Evolutionary conservation across 2,113 vertebrate species (phyloP).

Genomic region (Axis porcinus): DNA sequence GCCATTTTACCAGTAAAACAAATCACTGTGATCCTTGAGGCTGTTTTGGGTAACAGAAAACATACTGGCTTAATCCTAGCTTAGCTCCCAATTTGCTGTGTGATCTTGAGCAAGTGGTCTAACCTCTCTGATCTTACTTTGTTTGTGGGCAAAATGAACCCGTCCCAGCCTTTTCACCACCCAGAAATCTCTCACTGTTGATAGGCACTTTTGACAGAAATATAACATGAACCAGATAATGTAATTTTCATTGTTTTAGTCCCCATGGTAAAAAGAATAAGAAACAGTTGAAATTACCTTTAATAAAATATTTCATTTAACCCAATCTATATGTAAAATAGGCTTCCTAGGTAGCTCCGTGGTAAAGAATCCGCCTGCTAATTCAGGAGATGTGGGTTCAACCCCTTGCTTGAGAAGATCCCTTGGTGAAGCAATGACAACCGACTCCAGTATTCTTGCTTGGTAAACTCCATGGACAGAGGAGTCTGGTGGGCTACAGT

Average conservation of each 20-base stretch:
- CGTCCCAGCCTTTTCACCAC: not conserved
- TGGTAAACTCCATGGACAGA: not conserved
- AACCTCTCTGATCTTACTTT: constrained; percentile 1
- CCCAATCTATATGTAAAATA: not conserved
- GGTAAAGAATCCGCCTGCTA: not conserved
- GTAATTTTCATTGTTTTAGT: not conserved
- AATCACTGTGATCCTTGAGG: not conserved
- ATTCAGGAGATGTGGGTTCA: not conserved
- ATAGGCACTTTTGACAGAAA: not conserved
- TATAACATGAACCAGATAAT: not conserved
- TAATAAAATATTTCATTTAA: not conserved
- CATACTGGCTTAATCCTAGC: not conserved
- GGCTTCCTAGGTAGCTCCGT: not conserved
- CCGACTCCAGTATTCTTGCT: not conserved
- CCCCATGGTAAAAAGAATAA: not conserved
- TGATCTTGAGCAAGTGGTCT: not conserved
- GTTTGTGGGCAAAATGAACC: not conserved
- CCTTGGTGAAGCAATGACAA: not conserved
- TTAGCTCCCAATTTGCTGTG: not conserved
- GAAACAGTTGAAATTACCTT: not conserved
- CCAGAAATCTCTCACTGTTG: not conserved
- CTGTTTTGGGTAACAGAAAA: not conserved
- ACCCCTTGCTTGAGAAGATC: not conserved
- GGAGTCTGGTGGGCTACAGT: not conserved
- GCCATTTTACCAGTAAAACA: not conserved